Evolutionary conservation across 2,113 vertebrate genomes (phyloP).

Genomic region (Ginglymostoma cirratum): DNA sequence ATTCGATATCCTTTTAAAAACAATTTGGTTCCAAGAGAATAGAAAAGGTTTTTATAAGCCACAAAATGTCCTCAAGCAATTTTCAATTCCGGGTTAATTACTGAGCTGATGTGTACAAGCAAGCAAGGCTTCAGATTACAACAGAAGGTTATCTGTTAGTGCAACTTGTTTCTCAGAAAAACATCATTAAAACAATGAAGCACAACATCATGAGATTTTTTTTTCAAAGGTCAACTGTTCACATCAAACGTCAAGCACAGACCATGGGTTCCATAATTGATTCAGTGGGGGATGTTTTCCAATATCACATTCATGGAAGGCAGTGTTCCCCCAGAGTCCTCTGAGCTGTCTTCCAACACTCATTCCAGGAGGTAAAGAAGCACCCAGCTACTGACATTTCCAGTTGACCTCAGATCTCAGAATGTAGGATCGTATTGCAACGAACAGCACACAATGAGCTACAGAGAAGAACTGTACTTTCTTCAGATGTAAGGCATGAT

Average conservation of each 20-base stretch:
- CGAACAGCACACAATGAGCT: background rate
- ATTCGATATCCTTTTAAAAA: background rate
- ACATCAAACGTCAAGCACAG: background rate
- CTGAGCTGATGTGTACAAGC: background rate
- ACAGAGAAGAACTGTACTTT: background rate
- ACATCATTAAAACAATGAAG: background rate
- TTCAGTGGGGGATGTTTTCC: background rate
- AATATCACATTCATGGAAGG: background rate
- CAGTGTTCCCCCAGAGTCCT: background rate
- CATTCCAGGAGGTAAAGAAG: background rate
- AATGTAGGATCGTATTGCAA: background rate
- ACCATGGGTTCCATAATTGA: background rate
- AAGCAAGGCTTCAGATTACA: background rate
- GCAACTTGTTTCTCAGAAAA: background rate
- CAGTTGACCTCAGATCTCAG: background rate
- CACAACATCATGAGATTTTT: background rate
- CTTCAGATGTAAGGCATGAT: too few relatives aligned
- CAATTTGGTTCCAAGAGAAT: background rate
- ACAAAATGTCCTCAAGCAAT: background rate
- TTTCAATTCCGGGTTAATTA: background rate
- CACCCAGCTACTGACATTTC: background rate
- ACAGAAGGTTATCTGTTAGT: background rate
- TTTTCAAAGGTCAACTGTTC: background rate
- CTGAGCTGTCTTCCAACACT: background rate
- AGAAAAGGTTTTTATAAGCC: background rate